Percentiles rank a stretch among this genome's conserved stretches.
Evolutionary conservation across 2,888 invertebrate genomes (phyloP).

Genomic region (Netelia melanura): DNA sequence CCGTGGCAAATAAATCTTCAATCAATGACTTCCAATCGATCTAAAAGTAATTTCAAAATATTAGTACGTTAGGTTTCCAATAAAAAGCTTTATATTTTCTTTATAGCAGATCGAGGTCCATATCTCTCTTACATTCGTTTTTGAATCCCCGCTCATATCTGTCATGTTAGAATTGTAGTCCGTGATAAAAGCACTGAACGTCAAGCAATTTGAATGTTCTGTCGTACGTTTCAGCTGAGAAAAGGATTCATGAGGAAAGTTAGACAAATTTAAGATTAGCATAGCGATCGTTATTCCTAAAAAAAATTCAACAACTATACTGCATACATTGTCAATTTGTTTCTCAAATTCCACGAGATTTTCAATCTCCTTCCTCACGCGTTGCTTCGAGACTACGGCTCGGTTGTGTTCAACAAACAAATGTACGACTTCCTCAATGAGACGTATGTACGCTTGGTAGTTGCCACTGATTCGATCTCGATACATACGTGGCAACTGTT

Average conservation of each 20-base stretch:
- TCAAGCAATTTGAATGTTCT: background rate
- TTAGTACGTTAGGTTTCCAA: background rate
- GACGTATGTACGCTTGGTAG: constrained; percentile 54
- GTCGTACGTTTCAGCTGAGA: background rate
- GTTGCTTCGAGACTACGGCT: constrained; percentile 65
- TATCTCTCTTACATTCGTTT: constrained; percentile 34
- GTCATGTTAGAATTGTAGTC: constrained; percentile 54
- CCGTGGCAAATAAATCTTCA: constrained; percentile 28
- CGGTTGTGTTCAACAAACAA: constrained; percentile 68
- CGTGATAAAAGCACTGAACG: constrained; percentile 34
- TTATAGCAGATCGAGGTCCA: background rate
- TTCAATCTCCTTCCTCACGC: constrained; percentile 67
- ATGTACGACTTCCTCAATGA: constrained; percentile 64
- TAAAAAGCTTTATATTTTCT: background rate
- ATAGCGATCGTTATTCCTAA: background rate
- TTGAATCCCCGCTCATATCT: constrained; percentile 17
- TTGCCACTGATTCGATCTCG: constrained; percentile 65
- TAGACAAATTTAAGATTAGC: background rate
- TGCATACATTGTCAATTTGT: constrained; percentile 56
- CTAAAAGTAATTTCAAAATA: background rate
- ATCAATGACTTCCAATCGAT: constrained; percentile 30
- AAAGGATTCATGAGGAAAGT: background rate
- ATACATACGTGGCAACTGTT: constrained; percentile 28
- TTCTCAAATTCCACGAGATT: constrained; percentile 73
- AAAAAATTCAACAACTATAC: background rate